phyloP scores from a whole-genome alignment of 2,888 invertebrate genomes.

The Platycnemis pennipes region DNA sequence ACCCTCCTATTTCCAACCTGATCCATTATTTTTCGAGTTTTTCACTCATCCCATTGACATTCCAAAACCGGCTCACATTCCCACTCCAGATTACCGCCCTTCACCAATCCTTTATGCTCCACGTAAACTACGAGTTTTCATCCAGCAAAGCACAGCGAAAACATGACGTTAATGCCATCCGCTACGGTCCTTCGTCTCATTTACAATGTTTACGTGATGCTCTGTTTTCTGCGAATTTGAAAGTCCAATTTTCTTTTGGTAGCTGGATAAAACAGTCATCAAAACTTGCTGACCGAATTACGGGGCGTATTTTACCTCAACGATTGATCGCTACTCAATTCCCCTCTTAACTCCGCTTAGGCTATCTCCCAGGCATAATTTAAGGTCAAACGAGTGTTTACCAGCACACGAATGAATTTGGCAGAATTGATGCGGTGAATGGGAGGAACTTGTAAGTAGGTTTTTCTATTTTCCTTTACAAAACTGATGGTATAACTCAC shows the following conservation, averaged over 20 bases:
- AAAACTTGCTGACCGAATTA: background rate
- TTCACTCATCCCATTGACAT: too few relatives aligned
- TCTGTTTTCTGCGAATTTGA: background rate
- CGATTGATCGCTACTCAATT: constrained; percentile 1
- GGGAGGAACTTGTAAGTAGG: background rate
- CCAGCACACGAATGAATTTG: background rate
- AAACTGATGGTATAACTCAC: background rate
- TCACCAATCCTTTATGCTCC: too few relatives aligned
- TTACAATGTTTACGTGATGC: background rate
- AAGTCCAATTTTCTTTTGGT: background rate
- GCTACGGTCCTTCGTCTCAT: constrained; percentile 29
- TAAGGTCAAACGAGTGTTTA: background rate
- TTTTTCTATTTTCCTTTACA: background rate
- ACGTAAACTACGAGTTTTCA: too few relatives aligned
- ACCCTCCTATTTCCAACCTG: too few relatives aligned
- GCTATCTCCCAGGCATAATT: background rate
- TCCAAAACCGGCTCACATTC: too few relatives aligned
- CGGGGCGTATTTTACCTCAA: background rate
- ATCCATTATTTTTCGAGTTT: too few relatives aligned
- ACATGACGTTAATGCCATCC: background rate
- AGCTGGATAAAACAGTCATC: background rate
- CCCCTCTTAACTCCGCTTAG: background rate
- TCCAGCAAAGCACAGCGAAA: too few relatives aligned
- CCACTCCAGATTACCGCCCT: too few relatives aligned
- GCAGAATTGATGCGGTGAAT: background rate